Percentiles rank a stretch among this genome's conserved stretches.
Conservation (phyloP, 2,113 vertebrate species). For the Fukomys damarensis region DNA sequence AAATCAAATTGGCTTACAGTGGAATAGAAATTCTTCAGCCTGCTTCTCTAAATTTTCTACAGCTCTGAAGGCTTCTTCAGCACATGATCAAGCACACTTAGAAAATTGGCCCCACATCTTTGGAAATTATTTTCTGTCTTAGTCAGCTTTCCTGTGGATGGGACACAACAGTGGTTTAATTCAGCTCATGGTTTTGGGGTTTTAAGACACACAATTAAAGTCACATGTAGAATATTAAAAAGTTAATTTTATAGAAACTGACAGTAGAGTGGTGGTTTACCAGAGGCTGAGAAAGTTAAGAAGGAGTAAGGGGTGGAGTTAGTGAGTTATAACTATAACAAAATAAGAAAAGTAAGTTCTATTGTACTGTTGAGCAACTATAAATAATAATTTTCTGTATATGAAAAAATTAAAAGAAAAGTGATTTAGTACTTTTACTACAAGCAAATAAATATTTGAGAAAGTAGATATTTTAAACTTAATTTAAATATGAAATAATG, state of each 20-base stretch:
- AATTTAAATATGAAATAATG: not conserved
- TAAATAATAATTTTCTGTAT: not conserved
- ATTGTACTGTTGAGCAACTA: not conserved
- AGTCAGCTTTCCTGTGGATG: not conserved
- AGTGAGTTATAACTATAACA: not conserved
- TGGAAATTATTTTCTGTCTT: not conserved
- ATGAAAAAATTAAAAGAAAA: not conserved
- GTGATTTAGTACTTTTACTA: not conserved
- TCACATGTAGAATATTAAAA: not conserved
- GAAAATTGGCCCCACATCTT: not conserved
- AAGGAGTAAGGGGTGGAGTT: not conserved
- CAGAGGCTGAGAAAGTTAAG: not conserved
- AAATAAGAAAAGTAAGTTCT: not conserved
- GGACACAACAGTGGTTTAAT: not conserved
- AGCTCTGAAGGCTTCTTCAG: not conserved
- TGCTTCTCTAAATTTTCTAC: not conserved
- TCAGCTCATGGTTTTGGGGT: not conserved
- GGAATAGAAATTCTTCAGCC: not conserved
- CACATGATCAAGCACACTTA: not conserved
- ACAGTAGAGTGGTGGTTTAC: not conserved
- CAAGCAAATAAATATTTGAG: not conserved
- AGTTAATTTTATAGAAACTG: not conserved
- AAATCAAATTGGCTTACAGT: not conserved
- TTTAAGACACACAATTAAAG: not conserved
- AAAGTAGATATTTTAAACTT: not conserved